Percentiles rank a stretch among this genome's conserved stretches.
These are phyloP conservation scores for Apis cerana DNA, from an alignment of 1,140 invertebrate genomes.

Conservation along the genomic window DNA sequence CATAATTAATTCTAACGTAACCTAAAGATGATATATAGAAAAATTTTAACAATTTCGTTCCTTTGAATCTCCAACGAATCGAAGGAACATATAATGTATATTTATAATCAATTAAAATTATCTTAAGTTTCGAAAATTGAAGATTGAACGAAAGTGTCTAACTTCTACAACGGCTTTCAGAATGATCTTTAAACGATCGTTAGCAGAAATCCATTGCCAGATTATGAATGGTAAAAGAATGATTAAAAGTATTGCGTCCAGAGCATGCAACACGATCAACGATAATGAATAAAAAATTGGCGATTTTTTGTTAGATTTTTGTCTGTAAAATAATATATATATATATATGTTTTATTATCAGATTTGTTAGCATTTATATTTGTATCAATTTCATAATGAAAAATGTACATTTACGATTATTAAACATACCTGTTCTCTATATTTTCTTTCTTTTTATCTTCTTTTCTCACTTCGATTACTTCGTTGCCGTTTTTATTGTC, in stretches of 20 bases:
- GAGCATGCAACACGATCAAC: constrained; percentile 40
- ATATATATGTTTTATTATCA: neutral
- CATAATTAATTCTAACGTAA: constrained; percentile 66
- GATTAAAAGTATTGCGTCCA: constrained; percentile 58
- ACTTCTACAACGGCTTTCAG: constrained; percentile 63
- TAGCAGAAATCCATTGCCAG: constrained; percentile 61
- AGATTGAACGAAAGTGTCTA: neutral
- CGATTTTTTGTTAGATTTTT: neutral
- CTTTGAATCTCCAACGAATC: neutral
- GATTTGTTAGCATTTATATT: neutral
- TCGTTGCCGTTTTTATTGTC: neutral
- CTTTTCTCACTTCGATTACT: neutral
- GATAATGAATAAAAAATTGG: neutral
- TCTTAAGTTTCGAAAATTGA: too few relatives aligned
- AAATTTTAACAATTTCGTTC: neutral
- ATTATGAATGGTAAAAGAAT: constrained; percentile 57
- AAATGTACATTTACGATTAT: too few relatives aligned
- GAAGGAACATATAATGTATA: neutral
- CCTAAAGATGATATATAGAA: constrained; percentile 48
- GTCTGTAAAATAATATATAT: neutral
- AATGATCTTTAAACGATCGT: constrained; percentile 51
- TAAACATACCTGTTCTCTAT: neutral
- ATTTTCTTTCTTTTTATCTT: neutral
- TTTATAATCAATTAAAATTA: too few relatives aligned
- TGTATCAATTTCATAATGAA: too few relatives aligned